These are phyloP conservation scores for Anisognathus igniventris DNA, from an alignment of 2,797 vertebrate species.

Conservation along the genomic window DNA sequence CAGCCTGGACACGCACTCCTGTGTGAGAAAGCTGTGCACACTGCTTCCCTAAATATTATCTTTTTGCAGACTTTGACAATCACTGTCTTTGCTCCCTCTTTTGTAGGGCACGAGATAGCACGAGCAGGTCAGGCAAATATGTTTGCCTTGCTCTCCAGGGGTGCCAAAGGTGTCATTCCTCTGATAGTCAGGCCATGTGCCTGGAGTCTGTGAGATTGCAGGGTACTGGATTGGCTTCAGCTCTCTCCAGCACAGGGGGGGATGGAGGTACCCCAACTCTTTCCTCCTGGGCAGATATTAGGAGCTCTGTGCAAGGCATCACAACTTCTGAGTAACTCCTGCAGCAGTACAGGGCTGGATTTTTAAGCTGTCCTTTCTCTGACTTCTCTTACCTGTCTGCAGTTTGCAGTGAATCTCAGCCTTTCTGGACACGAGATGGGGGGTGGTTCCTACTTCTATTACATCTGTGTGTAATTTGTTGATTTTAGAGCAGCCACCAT, in stretches of 20 bases:
- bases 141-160: constrained; percentile 30
- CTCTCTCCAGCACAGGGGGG: background rate
- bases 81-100: background rate
- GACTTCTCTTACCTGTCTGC: background rate
- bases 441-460: background rate
- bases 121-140: background rate
- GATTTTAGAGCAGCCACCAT: background rate
- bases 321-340: background rate
- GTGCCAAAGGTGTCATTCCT: background rate
- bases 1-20: rapidly evolving
- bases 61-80: background rate
- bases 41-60: background rate
- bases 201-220: background rate
- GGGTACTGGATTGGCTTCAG: background rate
- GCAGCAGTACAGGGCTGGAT: background rate
- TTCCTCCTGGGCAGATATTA: background rate
- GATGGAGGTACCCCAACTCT: background rate
- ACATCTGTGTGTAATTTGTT: background rate
- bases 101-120: background rate
- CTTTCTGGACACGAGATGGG: background rate
- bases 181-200: rapidly evolving
- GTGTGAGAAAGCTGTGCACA: background rate
- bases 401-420: background rate
- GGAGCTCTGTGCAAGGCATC: background rate
- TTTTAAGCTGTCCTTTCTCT: background rate